Base-by-base conservation (phyloP, 2,113 vertebrate species). In the Agapornis roseicollis region DNA sequence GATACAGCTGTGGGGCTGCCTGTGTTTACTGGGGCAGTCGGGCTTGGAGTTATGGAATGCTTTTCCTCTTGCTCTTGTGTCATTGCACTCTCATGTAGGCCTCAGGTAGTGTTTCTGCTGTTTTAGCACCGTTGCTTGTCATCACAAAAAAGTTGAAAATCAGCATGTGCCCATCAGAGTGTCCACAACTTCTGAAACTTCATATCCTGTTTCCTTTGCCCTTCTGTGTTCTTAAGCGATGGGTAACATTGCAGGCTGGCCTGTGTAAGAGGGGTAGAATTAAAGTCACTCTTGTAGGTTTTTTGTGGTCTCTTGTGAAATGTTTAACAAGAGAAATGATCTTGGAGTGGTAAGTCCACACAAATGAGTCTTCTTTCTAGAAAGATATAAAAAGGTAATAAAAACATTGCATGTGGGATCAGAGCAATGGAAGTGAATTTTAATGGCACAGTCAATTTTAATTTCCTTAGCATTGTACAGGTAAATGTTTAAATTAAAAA, bases 1-100 rank as follows among this genome's bases (percentile, higher is more conserved):
- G 29, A 17, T 52, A 8, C 13, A 17, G 0, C 12, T 0, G 0
- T 25, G 28, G 17, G 5, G 7, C 41, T 50, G 68, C 5, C 12
- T 28, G 50, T 46, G 13, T 41, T 41, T 25, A 15, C 46, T 41
- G 35, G 47, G 41, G 8, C 64, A 52, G 39, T 49, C 41, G 23
- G 28, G 18, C 60, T 37, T 77, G 39, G 77, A 88, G 49, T 50
- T 42, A 13, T 18, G 17, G 23, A 17, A 35, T 13, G 18, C 13
- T 76, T 65, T 77, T n/a, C 11, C 20, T 69, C 20, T 17, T 79
- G 25, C 14, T 29, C 5, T 14, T 68, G 47, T 53, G 27, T n/a
- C 17, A 1, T 11, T 47, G 24, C 33, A 31, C 13, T 10, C 31
- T 77, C 2, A 0, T 0, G 0, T 23, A n/a, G 65, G 84, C 52